These are phyloP conservation scores for Hymenopus coronatus DNA, from an alignment of 2,888 invertebrate species.

Conservation along the genomic window DNA sequence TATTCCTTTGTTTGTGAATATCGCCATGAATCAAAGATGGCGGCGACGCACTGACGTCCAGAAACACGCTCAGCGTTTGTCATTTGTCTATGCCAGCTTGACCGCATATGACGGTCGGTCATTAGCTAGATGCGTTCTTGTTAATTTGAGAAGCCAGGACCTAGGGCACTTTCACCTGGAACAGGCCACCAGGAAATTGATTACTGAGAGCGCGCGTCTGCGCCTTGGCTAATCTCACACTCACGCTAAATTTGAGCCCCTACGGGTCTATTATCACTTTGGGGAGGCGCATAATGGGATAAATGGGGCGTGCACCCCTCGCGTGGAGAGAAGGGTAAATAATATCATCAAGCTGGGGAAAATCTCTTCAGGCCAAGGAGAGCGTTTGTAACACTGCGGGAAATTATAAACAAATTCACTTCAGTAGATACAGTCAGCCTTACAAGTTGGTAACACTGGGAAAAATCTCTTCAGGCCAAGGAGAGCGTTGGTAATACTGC, in stretches of 20 bases:
- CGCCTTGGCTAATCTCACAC: constrained; percentile 37
- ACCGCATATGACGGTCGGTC: background rate
- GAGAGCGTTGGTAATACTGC: background rate
- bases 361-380: background rate
- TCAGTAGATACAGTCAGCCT: no score
- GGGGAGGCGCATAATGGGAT: constrained; percentile 41
- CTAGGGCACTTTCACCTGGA: background rate
- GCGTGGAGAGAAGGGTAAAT: constrained; percentile 25
- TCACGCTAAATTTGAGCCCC: constrained; percentile 45
- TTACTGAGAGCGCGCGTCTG: constrained; percentile 28
- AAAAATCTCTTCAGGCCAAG: no score
- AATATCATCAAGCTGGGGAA: background rate
- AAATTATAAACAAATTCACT: no score
- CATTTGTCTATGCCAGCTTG: background rate
- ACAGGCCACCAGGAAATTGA: constrained; percentile 29
- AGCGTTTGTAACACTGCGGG: no score
- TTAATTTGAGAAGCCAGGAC: background rate
- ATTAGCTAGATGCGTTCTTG: background rate
- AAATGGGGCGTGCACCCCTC: constrained; percentile 29
- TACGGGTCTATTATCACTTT: constrained; percentile 47
- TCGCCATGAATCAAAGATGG: background rate
- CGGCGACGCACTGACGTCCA: background rate
- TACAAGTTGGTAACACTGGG: no score
- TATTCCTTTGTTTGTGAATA: background rate
- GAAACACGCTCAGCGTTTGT: background rate